Percentiles rank a stretch among this genome's conserved stretches.
Evolutionary conservation across 2,888 invertebrate species (phyloP).

Genomic region (Pristionchus arcanus): DNA sequence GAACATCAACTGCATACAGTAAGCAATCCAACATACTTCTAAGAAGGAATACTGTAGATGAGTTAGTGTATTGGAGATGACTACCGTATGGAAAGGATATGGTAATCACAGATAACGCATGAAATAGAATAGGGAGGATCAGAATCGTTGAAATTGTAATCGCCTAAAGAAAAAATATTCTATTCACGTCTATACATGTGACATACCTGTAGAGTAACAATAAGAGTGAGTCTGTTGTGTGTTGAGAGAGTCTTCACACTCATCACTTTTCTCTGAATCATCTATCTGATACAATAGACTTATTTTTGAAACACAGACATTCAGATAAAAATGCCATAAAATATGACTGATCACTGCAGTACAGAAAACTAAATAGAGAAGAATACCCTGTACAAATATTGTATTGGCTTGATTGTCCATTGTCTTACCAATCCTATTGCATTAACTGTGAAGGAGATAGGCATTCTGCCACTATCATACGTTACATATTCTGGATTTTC

Average conservation of each 20-base stretch:
- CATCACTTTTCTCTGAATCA: background rate
- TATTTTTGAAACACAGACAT: background rate
- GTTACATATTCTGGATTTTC: background rate
- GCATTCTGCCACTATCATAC: background rate
- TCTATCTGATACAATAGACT: background rate
- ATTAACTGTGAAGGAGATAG: background rate
- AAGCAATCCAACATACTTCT: slow-evolving; percentile 3
- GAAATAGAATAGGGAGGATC: background rate
- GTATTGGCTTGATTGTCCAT: background rate
- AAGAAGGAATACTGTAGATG: background rate
- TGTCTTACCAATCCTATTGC: background rate
- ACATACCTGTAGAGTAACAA: background rate
- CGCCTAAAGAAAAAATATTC: background rate
- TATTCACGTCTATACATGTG: too few relatives aligned
- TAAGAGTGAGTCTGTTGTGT: background rate
- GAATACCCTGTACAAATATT: background rate
- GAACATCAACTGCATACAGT: background rate
- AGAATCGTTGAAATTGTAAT: background rate
- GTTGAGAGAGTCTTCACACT: slow-evolving; percentile 4
- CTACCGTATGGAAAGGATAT: background rate
- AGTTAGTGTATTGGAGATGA: background rate
- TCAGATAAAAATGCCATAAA: background rate
- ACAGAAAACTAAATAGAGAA: background rate
- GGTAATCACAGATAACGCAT: background rate
- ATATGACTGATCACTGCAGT: slow-evolving; percentile 2